A percentile compares a stretch with the other conserved stretches of the same genome.
phyloP scores from a whole-genome alignment of 2,113 vertebrate genomes.

The Megaceryle maxima region DNA sequence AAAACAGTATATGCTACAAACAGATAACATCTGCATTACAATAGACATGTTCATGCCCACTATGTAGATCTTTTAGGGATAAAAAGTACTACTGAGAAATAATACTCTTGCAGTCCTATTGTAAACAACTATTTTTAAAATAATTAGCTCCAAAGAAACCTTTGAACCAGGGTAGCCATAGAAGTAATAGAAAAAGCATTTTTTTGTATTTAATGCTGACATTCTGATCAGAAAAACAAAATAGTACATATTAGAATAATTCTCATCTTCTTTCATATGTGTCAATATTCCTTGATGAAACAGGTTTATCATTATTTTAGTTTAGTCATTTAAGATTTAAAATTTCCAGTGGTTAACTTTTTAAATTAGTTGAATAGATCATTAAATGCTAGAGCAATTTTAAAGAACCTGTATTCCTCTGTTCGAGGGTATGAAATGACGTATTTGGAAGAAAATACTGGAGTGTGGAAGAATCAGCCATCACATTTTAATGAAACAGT shows the following conservation, averaged over 20 bases:
- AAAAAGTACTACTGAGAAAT: background rate
- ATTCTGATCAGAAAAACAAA: background rate
- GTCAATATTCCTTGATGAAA: background rate
- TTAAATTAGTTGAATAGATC: background rate
- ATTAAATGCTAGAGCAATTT: background rate
- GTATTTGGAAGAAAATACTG: background rate
- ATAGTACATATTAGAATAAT: background rate
- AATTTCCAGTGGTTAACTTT: background rate
- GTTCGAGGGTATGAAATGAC: background rate
- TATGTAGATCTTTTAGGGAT: background rate
- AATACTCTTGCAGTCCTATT: background rate
- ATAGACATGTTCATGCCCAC: rapidly evolving
- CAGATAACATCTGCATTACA: background rate
- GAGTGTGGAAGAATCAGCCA: background rate
- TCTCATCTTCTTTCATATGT: background rate
- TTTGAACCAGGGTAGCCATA: background rate
- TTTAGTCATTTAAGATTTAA: background rate
- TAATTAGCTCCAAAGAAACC: background rate
- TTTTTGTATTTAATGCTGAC: background rate
- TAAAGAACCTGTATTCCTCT: background rate
- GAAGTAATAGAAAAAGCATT: background rate
- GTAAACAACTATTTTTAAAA: background rate
- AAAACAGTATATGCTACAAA: background rate
- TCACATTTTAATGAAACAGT: background rate
- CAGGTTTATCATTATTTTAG: background rate